These are phyloP conservation scores for Romanogobio albipinnatus DNA, from an alignment of 2,113 vertebrate species.

Conservation along the genomic window DNA sequence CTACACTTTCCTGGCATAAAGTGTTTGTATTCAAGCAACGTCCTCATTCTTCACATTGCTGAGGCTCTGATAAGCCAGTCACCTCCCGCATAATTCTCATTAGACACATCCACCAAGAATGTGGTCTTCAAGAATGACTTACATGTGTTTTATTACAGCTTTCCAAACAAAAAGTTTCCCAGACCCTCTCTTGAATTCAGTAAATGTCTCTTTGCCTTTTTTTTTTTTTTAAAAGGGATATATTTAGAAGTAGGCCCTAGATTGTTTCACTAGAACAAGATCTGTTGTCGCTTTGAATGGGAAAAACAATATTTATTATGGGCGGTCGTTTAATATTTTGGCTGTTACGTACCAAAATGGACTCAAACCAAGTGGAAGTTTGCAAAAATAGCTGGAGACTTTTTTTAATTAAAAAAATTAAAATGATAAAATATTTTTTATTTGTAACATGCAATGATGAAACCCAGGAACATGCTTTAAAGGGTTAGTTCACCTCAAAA, in stretches of 20 bases:
- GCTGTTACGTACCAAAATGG: background rate
- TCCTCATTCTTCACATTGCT: slow-evolving; percentile 28
- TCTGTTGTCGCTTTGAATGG: background rate
- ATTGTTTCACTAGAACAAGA: background rate
- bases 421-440: too few species aligned
- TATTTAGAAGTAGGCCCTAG: background rate
- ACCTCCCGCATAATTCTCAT: slow-evolving; percentile 32
- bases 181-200: background rate
- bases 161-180: slow-evolving; percentile 35
- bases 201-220: slow-evolving; percentile 14
- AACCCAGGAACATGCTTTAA: too few species aligned
- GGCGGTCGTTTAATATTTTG: too few species aligned
- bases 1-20: background rate
- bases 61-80: slow-evolving; percentile 26
- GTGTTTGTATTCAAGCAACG: background rate
- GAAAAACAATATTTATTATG: too few species aligned
- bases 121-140: slow-evolving; percentile 38
- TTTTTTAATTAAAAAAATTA: too few species aligned
- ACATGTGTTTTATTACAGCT: slow-evolving; percentile 52
- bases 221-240: background rate
- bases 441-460: too few species aligned
- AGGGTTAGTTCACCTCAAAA: too few species aligned
- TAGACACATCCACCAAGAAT: slow-evolving; percentile 48
- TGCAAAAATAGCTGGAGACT: background rate
- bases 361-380: background rate